Evolutionary conservation across 1,140 invertebrate species (phyloP), one percentile per base, ranked within the genome.

Genomic region (Pogonomyrmex californicus): DNA sequence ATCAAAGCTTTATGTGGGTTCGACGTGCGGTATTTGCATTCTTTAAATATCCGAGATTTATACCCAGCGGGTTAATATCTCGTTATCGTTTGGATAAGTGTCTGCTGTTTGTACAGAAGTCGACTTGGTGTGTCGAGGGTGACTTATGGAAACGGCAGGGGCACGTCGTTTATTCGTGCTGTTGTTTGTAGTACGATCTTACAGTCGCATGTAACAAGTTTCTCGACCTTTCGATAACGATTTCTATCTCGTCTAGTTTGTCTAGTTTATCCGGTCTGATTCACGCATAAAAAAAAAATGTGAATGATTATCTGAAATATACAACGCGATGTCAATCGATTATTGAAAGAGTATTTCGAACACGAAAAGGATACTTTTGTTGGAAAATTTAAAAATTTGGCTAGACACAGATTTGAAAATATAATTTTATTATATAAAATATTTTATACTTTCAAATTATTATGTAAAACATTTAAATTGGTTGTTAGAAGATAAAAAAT

Each of bases 211-310:
- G 1, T 38, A 63, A 63, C 58, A 14, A 41, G 33, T 78, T 77
- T 47, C 23, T 38, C 60, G 75, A 62, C 75, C 75, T 78, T 78
- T 78, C 60, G 33, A 65, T 78, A 78, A 49, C 60, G 76, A 78
- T 65, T 51, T 51, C 47, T 36, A 49, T 65, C 76, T 62, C n/a
- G 44, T 58, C 60, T 33, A 44, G 33, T 65, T 65, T 78, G 23
- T 23, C 76, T 9, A 44, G 60, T 47, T 65, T 10, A 51, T 51
- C 9, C 44, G 10, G 60, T n/a, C n/a, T 23, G 5, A 23, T 65
- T 63, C 30, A 58, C 30, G 44, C 58, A 65, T 9, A 2, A 47
- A 47, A 17, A 17, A 49, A 14, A 65, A 33, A 38, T 62, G 30
- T 33, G 33, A 77, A 44, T 78, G 30, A 63, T 17, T 78, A 17